These are phyloP conservation scores for Desmophyllum pertusum DNA, from an alignment of 92 coral and sea anemone genomes.

Conservation along the genomic window DNA sequence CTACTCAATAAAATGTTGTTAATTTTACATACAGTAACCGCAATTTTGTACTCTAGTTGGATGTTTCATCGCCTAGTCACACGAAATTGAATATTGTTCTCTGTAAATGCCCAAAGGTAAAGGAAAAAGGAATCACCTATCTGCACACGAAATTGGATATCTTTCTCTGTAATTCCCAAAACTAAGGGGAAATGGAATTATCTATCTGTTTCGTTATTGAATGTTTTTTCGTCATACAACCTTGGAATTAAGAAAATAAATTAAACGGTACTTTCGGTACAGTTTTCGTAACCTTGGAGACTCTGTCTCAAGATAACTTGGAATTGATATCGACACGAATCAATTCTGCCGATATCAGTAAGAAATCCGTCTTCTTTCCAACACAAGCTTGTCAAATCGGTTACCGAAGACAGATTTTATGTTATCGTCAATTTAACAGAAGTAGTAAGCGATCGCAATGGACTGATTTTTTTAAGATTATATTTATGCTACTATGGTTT, in stretches of 20 bases:
- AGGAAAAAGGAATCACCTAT: too few species aligned
- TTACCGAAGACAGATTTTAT: background rate
- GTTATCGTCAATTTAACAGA: background rate
- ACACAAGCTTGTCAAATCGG: background rate
- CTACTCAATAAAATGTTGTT: background rate
- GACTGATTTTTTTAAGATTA: background rate
- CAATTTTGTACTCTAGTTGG: background rate
- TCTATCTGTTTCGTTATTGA: background rate
- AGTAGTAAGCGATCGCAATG: background rate
- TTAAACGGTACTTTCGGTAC: background rate
- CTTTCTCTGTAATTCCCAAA: background rate
- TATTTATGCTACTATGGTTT: background rate
- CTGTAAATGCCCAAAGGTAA: too few species aligned
- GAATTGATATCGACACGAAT: background rate
- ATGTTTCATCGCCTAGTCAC: background rate
- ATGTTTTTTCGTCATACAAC: background rate
- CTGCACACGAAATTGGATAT: background rate
- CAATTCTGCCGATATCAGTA: background rate
- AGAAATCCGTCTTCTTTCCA: background rate
- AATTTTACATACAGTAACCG: background rate
- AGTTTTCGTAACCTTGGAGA: slow-evolving; percentile 2
- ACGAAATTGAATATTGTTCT: background rate
- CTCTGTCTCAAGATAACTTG: background rate
- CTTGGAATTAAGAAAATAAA: background rate
- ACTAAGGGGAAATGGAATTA: background rate